Percentiles rank a stretch among this genome's conserved stretches.
phyloP scores from a whole-genome alignment of 2,797 vertebrate species.

The Psittacula derbiana region DNA sequence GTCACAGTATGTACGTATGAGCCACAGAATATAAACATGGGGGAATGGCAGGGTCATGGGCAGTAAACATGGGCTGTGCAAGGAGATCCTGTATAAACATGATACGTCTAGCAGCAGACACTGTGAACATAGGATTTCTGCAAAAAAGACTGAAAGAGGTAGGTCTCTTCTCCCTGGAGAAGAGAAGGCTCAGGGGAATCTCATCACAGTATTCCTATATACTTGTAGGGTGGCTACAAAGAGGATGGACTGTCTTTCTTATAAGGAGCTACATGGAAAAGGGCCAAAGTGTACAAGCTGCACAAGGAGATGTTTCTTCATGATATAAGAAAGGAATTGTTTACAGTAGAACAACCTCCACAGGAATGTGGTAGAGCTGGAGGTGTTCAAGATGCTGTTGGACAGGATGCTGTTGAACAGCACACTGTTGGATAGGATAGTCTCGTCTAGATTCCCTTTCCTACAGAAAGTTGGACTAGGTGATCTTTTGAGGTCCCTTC shows the following conservation, averaged over 20 bases:
- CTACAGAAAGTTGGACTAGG: not conserved
- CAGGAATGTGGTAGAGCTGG: not conserved
- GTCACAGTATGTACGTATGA: not conserved
- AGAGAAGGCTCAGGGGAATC: not conserved
- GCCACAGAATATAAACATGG: not conserved
- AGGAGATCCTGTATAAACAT: constrained; percentile 12
- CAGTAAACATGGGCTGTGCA: not conserved
- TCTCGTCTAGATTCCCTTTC: not conserved
- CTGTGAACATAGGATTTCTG: not conserved
- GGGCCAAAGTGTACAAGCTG: not conserved
- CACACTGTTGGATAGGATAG: not conserved
- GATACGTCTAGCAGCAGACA: not conserved
- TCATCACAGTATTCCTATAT: not conserved
- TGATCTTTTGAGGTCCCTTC: not conserved
- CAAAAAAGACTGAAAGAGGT: not conserved
- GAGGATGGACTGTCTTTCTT: not conserved
- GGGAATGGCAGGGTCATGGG: not conserved
- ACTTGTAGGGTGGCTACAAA: not conserved
- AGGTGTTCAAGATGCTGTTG: not conserved
- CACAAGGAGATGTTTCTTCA: not conserved
- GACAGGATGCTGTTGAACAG: not conserved
- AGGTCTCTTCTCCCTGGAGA: not conserved
- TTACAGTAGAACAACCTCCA: not conserved
- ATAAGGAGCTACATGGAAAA: not conserved
- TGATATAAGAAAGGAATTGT: not conserved